Evolutionary conservation across 2,888 invertebrate genomes (phyloP).

Genomic region (Lottia gigantea): DNA sequence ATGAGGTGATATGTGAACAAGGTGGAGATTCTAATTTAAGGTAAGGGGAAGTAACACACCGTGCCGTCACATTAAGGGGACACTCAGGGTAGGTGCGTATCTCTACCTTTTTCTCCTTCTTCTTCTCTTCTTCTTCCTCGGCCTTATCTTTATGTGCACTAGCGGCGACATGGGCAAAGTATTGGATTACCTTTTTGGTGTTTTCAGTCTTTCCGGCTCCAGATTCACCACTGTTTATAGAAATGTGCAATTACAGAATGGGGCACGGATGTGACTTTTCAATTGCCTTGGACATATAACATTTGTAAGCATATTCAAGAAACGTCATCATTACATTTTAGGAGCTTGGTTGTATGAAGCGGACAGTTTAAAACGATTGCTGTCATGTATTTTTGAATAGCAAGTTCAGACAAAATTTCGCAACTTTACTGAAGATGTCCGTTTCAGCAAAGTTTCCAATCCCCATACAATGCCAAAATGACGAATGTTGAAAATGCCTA

Average conservation of each 20-base stretch:
- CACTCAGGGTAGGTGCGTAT: neutral
- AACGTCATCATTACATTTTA: too few species aligned
- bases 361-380: too few species aligned
- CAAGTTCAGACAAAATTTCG: too few species aligned
- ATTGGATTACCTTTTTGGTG: slow-evolving; percentile 99
- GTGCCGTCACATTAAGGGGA: slow-evolving; percentile 10
- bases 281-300: too few species aligned
- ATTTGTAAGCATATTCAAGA: too few species aligned
- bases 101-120: slow-evolving; percentile 44
- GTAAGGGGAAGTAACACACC: neutral
- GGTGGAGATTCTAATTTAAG: slow-evolving; percentile 10
- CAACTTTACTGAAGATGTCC: too few species aligned
- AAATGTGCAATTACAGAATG: neutral
- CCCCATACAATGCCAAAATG: too few species aligned
- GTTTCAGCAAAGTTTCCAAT: too few species aligned
- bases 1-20: neutral
- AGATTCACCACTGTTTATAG: slow-evolving; percentile 83
- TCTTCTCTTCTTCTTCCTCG: slow-evolving; percentile 35
- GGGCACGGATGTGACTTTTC: too few species aligned
- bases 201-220: slow-evolving; percentile 99
- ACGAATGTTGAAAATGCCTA: too few species aligned
- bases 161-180: slow-evolving; percentile 88
- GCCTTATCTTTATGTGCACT: slow-evolving; percentile 67
- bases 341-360: too few species aligned
- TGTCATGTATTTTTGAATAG: too few species aligned